Conservation (phyloP, 2,113 vertebrate genomes). For the Turdus rufiventris region DNA sequence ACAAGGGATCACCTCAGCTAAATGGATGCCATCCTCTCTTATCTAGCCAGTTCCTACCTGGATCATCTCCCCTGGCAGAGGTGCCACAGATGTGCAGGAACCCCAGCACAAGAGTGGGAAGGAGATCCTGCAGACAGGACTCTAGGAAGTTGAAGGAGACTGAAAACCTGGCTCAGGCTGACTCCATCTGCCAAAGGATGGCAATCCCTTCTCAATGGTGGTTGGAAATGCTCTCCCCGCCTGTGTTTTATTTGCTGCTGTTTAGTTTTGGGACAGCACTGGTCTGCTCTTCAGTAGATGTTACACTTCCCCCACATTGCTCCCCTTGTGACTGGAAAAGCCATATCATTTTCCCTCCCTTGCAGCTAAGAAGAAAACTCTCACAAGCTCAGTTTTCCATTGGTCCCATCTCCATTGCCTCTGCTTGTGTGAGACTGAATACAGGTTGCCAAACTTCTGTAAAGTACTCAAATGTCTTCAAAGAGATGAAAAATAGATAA, state of each 20-base stretch:
- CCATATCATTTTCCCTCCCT: neutral
- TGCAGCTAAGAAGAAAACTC: neutral
- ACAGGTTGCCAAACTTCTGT: neutral
- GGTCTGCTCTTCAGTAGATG: neutral
- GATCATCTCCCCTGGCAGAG: neutral
- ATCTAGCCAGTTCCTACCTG: neutral
- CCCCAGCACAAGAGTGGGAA: neutral
- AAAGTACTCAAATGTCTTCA: neutral
- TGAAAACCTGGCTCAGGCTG: neutral
- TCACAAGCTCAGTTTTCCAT: neutral
- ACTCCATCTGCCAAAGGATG: neutral
- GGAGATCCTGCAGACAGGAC: neutral
- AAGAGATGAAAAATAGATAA: neutral
- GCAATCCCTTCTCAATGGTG: neutral
- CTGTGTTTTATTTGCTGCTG: fast-evolving
- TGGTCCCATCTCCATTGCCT: neutral
- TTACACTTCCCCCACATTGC: neutral
- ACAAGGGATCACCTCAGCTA: neutral
- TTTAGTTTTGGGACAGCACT: neutral
- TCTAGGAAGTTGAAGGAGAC: neutral
- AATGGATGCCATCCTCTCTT: neutral
- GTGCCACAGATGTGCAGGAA: neutral
- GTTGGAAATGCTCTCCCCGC: neutral
- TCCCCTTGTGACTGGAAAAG: neutral
- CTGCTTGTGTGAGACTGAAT: neutral